Percentiles rank a stretch among this genome's conserved stretches.
Conservation (phyloP, 1,140 invertebrate genomes). For the Globodera ellingtonae region DNA sequence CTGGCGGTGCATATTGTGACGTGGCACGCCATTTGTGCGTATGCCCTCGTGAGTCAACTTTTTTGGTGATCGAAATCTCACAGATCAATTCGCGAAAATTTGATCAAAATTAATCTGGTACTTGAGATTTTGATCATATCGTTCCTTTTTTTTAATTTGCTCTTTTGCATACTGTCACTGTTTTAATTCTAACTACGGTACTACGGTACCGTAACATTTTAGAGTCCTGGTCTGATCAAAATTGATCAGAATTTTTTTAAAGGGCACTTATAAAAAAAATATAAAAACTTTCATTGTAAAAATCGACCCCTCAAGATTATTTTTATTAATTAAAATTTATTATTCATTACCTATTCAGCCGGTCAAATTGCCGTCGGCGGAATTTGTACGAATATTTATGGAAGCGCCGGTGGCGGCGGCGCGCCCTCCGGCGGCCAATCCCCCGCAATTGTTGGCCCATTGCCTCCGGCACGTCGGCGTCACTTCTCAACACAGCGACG, state of each 20-base stretch:
- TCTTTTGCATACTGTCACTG: too few relatives aligned
- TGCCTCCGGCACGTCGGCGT: not conserved
- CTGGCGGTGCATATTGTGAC: constrained; percentile 48
- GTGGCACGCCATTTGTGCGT: constrained; percentile 40
- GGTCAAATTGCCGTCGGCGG: constrained; percentile 55
- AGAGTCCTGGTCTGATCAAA: too few relatives aligned
- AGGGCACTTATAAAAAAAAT: too few relatives aligned
- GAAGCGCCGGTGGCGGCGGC: not conserved
- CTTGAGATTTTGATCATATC: too few relatives aligned
- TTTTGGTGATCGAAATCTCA: not conserved
- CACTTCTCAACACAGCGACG: not conserved
- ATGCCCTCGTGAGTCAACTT: constrained; percentile 39
- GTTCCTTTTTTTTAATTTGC: too few relatives aligned
- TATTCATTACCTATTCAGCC: constrained; percentile 20
- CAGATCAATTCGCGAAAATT: not conserved
- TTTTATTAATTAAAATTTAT: not conserved
- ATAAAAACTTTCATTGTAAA: too few relatives aligned
- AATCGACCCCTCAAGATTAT: not conserved
- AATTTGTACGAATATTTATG: constrained; percentile 43
- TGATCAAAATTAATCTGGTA: too few relatives aligned
- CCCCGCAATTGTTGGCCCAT: not conserved
- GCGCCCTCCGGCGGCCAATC: not conserved
- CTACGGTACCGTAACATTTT: too few relatives aligned
- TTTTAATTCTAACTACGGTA: too few relatives aligned
- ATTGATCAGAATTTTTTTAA: too few relatives aligned